A percentile compares a stretch with the other conserved stretches of the same genome.
phyloP scores from a whole-genome alignment of 2,113 vertebrate species.

The Callochromis pleurospilus region DNA sequence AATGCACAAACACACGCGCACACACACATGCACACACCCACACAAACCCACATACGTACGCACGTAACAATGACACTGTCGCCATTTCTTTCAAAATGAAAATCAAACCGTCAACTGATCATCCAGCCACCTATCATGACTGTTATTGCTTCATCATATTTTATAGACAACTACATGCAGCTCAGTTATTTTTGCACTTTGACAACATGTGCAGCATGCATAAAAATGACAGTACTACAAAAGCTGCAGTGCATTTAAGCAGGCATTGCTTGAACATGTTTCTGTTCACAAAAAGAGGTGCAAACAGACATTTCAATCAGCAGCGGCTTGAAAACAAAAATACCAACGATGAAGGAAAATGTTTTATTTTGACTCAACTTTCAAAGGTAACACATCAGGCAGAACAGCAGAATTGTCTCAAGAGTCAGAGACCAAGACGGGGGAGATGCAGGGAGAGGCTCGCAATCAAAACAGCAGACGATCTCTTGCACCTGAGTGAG shows the following conservation, averaged over 20 bases:
- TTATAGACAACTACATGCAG: not conserved
- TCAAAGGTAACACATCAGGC: not conserved
- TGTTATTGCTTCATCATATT: not conserved
- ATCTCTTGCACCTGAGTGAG: slow-evolving; percentile 65
- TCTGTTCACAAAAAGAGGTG: not conserved
- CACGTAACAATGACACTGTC: not conserved
- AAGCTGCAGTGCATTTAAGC: not conserved
- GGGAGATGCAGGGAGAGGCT: not conserved
- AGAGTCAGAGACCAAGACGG: not conserved
- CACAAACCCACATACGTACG: not conserved
- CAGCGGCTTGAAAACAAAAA: not conserved
- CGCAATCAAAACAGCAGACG: slow-evolving; percentile 22
- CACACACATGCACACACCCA: not conserved
- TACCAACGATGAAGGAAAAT: not conserved
- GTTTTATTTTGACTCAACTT: not conserved
- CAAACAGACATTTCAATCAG: not conserved
- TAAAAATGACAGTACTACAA: not conserved
- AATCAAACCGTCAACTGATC: slow-evolving; percentile 10
- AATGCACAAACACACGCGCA: not conserved
- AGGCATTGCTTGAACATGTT: not conserved
- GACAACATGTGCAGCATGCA: not conserved
- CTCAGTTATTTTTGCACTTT: not conserved
- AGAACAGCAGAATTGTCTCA: not conserved
- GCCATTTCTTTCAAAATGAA: not conserved
- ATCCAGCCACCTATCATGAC: not conserved